Evolutionary conservation across 2,113 vertebrate genomes (phyloP), one percentile per base, ranked within the genome.

Genomic region (Nesoenas mayeri): DNA sequence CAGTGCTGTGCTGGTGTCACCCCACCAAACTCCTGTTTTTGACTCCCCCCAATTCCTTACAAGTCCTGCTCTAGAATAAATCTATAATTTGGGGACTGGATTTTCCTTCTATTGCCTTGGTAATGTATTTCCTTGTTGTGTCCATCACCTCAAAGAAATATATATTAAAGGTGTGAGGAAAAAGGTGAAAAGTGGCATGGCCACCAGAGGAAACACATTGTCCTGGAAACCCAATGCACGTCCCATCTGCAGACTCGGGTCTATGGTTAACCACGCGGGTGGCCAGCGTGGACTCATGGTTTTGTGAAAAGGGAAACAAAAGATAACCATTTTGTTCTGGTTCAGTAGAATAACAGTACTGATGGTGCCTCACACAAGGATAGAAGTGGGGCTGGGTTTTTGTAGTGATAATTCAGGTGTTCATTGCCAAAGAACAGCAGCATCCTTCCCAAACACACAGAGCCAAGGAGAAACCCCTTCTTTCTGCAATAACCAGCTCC

Each of bases 51-150:
- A 17, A 26, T 64, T 19, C 34, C n/a, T 40, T 83, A 24, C 64
- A 57, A 14, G 26, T 74, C 57, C 38, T 72, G 38, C 20, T 69
- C 25, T 15, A 60, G 81, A 81, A 51, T 8, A 93, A 82, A 42
- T 42, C 38, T 85, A 9, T 65, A 64, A 57, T 72, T 44, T 53
- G 79, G 24, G 34, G n/a, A 31, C 81, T 31, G 44, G 31, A 18
- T 89, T 93, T 89, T 44, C 58, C 67, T 79, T 28, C 57, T 50
- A 88, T 82, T 71, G 53, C 78, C 47, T 89, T 89, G 36, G 73
- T 71, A 85, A 91, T 3, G 0, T 19, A 34, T 62, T 80, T 61
- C 36, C 53, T 42, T 70, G 29, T 51, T 57, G 25, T 16, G 44
- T 61, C 19, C 61, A 31, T 81, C 7, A 5, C 38, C 38, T 79